phyloP scores from a whole-genome alignment of 2,888 invertebrate genomes.

The Mellilla xanthometata region DNA sequence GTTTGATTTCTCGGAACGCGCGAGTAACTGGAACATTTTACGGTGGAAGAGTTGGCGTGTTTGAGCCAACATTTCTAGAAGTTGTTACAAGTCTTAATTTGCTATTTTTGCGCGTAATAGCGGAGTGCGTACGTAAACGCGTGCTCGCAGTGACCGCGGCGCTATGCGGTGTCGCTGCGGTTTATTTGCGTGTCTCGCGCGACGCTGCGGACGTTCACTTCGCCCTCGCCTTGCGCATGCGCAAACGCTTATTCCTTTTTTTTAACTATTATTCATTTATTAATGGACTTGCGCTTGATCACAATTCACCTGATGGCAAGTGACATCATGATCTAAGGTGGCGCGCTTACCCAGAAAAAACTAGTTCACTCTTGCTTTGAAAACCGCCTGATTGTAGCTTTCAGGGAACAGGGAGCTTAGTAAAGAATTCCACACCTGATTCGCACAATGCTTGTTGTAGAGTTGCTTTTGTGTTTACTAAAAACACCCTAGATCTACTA shows the following conservation, averaged over 20 bases:
- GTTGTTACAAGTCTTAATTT: conserved; percentile 21
- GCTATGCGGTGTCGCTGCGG: conserved; percentile 47
- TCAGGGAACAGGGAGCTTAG: too few relatives aligned
- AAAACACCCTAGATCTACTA: too few relatives aligned
- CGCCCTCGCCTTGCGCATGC: conserved; percentile 36
- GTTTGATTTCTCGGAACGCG: conserved; percentile 2
- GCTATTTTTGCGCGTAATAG: conserved; percentile 49
- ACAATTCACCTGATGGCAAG: too few relatives aligned
- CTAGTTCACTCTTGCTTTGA: too few relatives aligned
- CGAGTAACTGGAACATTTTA: background rate
- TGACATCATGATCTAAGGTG: too few relatives aligned
- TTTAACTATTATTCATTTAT: too few relatives aligned
- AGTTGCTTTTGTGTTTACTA: too few relatives aligned
- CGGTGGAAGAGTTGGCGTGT: conserved; percentile 10
- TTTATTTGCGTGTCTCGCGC: conserved; percentile 76
- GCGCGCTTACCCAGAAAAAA: too few relatives aligned
- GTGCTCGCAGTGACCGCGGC: conserved; percentile 11
- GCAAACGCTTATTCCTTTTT: background rate
- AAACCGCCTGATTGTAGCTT: too few relatives aligned
- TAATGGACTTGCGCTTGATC: too few relatives aligned
- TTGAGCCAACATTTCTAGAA: conserved; percentile 14
- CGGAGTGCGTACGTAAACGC: conserved; percentile 21
- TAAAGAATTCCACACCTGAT: too few relatives aligned
- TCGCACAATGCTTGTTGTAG: too few relatives aligned
- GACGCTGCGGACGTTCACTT: conserved; percentile 74